Base-by-base conservation (phyloP, 1,140 invertebrate species). In the Drosophila pseudoananassae region DNA sequence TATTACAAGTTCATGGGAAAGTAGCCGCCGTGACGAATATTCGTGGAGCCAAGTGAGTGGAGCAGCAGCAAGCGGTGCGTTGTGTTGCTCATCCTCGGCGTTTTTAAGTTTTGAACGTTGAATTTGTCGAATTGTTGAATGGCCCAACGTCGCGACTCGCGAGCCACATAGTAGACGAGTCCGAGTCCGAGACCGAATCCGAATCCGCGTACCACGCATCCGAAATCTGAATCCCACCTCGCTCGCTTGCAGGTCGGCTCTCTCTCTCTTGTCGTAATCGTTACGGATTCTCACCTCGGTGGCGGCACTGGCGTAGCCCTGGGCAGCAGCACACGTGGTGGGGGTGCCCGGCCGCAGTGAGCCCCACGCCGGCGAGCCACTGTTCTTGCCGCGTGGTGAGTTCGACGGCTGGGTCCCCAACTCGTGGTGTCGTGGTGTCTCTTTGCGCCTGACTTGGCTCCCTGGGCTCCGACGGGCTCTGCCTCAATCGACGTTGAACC, bases 1-100 rank as follows among this genome's bases (percentile, higher is more conserved):
- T 78, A 76, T 72, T 76, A 87, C 83, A 87, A 87, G 83, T 88
- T 87, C 83, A 87, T 83, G 83, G 78, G 78, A 88, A 84, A 85
- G 66, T 69, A 52, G 50, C 33, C 20, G 47, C 69, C 57, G 54
- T 74, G 65, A 57, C 71, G 76, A 66, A 74, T 71, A 55, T 71
- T 85, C 61, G 81, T 75, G 71, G 60, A 75, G 70, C 72, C 54
- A 77, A 77, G 85, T 85, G 85, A 85, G 65, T 85, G 60, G 72
- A 15, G 40, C 14, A 5, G 25, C 25, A 7, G 6, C 25, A 27
- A 27, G 25, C 25, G 25, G 25, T 7, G 25, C 25, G 25, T 27
- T 27, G 25, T 27, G 25, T 27, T 27, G 25, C 25, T 27, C 25
- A 4, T 12, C 33, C 33, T 36, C 61, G 46, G 56, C 59, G 46